These are phyloP conservation scores for Paralvinella palmiformis DNA, from an alignment of 1,140 invertebrate genomes.

Conservation along the genomic window DNA sequence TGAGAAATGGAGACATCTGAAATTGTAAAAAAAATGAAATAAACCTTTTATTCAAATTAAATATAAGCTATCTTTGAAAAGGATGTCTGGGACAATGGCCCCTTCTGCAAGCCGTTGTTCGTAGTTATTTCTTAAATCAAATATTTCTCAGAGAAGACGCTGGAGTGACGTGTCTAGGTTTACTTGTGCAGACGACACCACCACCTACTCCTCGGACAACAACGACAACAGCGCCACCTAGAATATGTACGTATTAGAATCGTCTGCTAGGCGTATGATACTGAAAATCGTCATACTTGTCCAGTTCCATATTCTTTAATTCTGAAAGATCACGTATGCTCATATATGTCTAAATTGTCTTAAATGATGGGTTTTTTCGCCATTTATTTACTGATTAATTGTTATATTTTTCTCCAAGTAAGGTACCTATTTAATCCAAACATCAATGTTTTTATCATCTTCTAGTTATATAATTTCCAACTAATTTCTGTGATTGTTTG, in stretches of 20 bases:
- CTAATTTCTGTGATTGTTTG: too few relatives aligned
- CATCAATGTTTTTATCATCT: neutral
- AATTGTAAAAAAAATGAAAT: too few relatives aligned
- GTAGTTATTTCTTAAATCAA: too few relatives aligned
- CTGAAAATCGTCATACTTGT: neutral
- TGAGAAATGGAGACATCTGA: too few relatives aligned
- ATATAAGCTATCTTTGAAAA: too few relatives aligned
- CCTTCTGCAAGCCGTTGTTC: too few relatives aligned
- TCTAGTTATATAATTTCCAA: neutral
- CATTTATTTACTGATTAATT: neutral
- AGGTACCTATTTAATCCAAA: too few relatives aligned
- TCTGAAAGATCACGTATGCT: neutral
- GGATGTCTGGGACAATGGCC: too few relatives aligned
- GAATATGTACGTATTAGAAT: constrained; percentile 15
- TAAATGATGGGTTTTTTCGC: too few relatives aligned
- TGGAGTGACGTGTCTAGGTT: constrained; percentile 14
- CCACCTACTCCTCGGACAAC: constrained; percentile 1
- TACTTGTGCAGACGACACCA: neutral
- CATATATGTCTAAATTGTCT: neutral
- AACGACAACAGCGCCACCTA: constrained; percentile 13
- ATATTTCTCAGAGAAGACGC: constrained; percentile 16
- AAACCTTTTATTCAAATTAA: too few relatives aligned
- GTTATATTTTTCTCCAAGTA: neutral
- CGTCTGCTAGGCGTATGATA: neutral
- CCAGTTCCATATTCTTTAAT: neutral